Evolutionary conservation across 2,113 vertebrate species (phyloP).

Genomic region (Callionymus lyra): DNA sequence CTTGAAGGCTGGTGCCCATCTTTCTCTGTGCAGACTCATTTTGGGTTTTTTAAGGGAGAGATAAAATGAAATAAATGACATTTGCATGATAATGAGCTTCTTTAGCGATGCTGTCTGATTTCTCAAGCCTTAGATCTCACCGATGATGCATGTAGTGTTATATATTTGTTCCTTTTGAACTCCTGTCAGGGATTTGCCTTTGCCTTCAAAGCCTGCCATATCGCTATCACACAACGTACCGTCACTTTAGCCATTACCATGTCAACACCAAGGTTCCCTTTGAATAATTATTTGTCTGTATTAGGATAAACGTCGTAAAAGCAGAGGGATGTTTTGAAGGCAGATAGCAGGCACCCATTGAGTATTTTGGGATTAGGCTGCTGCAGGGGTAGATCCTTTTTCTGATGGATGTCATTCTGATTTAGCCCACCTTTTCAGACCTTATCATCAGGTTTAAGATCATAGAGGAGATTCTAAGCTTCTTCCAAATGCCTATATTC

Average conservation of each 20-base stretch:
- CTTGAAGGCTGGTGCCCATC: conserved; percentile 45
- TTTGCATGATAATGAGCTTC: conserved; percentile 67
- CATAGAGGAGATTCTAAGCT: no score
- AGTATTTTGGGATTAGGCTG: conserved; percentile 37
- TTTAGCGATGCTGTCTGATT: conserved; percentile 59
- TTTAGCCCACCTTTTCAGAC: not conserved
- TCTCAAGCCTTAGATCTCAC: conserved; percentile 44
- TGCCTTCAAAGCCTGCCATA: conserved; percentile 27
- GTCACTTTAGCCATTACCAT: conserved; percentile 18
- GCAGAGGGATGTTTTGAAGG: conserved; percentile 17
- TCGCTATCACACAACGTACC: conserved; percentile 17
- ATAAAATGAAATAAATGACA: conserved; percentile 63
- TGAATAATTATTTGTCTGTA: conserved; percentile 11
- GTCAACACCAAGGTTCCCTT: conserved; percentile 6
- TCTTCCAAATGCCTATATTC: no score
- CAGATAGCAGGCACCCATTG: conserved; percentile 28
- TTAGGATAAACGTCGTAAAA: conserved; percentile 4
- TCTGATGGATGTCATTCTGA: conserved; percentile 50
- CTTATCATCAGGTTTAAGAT: no score
- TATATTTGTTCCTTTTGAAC: conserved; percentile 53
- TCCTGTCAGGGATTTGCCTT: conserved; percentile 35
- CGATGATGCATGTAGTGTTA: conserved; percentile 35
- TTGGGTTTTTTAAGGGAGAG: conserved; percentile 56
- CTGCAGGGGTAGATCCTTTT: conserved; percentile 45
- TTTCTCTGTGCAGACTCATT: conserved; percentile 46